phyloP scores from a whole-genome alignment of 1,140 invertebrate genomes.

The Diachasmimorpha longicaudata region DNA sequence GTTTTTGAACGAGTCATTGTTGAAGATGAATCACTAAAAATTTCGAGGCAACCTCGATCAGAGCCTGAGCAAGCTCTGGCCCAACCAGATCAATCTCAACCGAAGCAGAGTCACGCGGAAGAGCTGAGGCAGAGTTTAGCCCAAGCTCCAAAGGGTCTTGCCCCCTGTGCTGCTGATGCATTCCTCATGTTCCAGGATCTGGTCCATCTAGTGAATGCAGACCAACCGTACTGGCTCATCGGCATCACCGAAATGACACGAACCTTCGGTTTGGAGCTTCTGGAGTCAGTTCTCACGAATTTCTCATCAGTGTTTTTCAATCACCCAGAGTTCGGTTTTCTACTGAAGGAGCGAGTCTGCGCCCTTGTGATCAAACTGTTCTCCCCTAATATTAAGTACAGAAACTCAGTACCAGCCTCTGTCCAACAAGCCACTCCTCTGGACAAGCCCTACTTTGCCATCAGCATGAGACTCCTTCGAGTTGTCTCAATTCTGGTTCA shows the following conservation, averaged over 20 bases:
- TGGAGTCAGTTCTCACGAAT: constrained; percentile 91
- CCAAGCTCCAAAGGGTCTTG: constrained; percentile 79
- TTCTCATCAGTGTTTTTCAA: constrained; percentile 93
- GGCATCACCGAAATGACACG: constrained; percentile 97
- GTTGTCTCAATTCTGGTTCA: constrained; percentile 93
- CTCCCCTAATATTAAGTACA: constrained; percentile 94
- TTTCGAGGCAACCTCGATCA: not conserved
- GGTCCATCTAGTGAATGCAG: constrained; percentile 94
- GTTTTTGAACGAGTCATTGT: constrained; percentile 93
- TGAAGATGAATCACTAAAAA: constrained; percentile 52
- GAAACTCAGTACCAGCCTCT: constrained; percentile 65
- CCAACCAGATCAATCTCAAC: constrained; percentile 32
- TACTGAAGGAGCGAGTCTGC: constrained; percentile 96
- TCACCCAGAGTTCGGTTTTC: constrained; percentile 93
- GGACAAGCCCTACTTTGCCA: constrained; percentile 96
- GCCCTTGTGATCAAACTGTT: constrained; percentile 97
- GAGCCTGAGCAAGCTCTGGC: not conserved
- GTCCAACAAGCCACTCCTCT: constrained; percentile 69
- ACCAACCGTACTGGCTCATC: constrained; percentile 92
- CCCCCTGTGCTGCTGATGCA: constrained; percentile 91
- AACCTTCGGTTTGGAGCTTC: constrained; percentile 93
- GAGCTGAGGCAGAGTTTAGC: constrained; percentile 81
- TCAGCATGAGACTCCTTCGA: constrained; percentile 91
- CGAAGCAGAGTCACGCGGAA: constrained; percentile 71
- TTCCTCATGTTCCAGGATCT: constrained; percentile 97